Base-by-base conservation (phyloP, 2,113 vertebrate genomes). In the Ageneiosus marmoratus region DNA sequence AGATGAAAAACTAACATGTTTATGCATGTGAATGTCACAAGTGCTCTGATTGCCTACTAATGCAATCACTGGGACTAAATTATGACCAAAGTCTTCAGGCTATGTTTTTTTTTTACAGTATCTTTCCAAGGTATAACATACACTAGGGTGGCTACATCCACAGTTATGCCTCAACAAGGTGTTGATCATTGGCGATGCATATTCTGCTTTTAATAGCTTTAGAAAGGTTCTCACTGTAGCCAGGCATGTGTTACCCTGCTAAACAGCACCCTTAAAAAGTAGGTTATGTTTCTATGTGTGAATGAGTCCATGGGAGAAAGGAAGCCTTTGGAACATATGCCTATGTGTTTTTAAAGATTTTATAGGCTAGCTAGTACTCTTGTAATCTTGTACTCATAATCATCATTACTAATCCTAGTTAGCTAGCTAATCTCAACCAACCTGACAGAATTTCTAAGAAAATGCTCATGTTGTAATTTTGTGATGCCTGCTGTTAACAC, bases 61-160 rank as follows among this genome's bases (percentile, higher is more conserved):
- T 48, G 12, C 69, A 73, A 73, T 62, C n/a, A 48, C 6, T 77
- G 76, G 53, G 41, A 72, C n/a, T 46, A 46, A n/a, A 48, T 51
- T 29, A 29, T 51, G 15, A 8, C n/a, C n/a, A n/a, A n/a, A n/a
- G n/a, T n/a, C n/a, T n/a, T n/a, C n/a, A n/a, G n/a, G n/a, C n/a
- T n/a, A n/a, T n/a, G n/a, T n/a, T n/a, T n/a, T 34, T 69, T 44
- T 69, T 24, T 44, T 46, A 72, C 22, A 29, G 13, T 73, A 12
- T 18, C 7, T 48, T 73, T 27, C 7, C 16, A 15, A 74, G 41
- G 69, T 72, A n/a, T n/a, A 15, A 12, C 70, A 51, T 13, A 29
- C 24, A 32, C 5, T 16, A 0, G 34, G 16, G n/a, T n/a, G n/a
- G n/a, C n/a, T 15, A 48, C 5, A 12, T 72, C 2, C 41, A 72